Base-by-base conservation (phyloP, 2,888 invertebrate genomes). In the Leptopilina myrica region DNA sequence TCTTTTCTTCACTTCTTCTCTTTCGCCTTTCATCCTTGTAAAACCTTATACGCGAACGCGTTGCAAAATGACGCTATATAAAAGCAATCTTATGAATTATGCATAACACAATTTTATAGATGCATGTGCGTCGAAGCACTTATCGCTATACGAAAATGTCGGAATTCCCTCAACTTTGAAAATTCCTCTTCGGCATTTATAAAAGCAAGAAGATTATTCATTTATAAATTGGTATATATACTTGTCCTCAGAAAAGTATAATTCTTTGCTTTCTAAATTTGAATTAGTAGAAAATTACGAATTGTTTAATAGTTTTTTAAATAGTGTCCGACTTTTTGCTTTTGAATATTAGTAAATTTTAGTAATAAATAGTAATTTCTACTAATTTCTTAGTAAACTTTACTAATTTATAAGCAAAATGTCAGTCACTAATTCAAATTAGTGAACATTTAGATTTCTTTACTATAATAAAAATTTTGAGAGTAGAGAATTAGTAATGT, bases 31-130 rank as follows among this genome's bases (percentile, higher is more conserved):
- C 62, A 66, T 84, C 76, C 79, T 33, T 67, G 76, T 78, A 76
- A 33, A 77, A 49, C 65, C 80, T 83, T 79, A 49, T 49, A 80
- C 75, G 76, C 76, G 67, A 78, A 69, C 82, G 76, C 81, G 78
- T 84, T 84, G 84, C 85, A 83, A 85, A 84, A 85, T 82, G 83
- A 86, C 80, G 82, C 83, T 84, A 84, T 85, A 33, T 33, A 33
- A 33, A 86, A 86, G 77, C 85, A 83, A 69, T 78, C 76, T 82
- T 84, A 88, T 90, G 88, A 89, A 89, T 90, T 87, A 90, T 90
- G 86, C 87, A 89, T 84, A 82, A 80, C 80, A 84, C 85, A 85
- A 86, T 85, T 84, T 87, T 82, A 83, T 84, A 73, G 73, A 73
- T 77, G 80, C 79, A 77, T 76, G 78, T 59, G 76, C 78, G 77